phyloP scores from a whole-genome alignment of 2,113 vertebrate species.

The Seriola quinqueradiata region DNA sequence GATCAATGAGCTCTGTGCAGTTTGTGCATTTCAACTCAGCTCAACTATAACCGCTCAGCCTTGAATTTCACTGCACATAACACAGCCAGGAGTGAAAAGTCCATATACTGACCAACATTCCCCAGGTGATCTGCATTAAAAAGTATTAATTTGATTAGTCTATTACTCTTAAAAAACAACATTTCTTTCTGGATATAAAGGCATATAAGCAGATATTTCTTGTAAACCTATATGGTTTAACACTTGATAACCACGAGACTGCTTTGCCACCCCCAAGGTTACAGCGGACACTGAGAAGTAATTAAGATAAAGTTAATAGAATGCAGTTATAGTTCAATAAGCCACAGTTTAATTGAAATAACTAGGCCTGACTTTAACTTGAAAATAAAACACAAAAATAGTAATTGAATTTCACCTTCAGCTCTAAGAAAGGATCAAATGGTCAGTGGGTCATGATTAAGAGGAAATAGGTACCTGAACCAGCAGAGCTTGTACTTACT shows the following conservation, averaged over 20 bases:
- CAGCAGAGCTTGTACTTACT: not conserved
- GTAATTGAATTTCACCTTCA: conserved; percentile 58
- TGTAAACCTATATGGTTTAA: conserved; percentile 51
- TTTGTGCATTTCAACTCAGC: conserved; percentile 38
- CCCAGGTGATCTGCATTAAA: not conserved
- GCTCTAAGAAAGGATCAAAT: conserved; percentile 33
- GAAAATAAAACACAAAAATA: conserved; percentile 63
- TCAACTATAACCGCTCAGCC: conserved; percentile 8
- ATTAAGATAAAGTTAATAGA: conserved; percentile 84
- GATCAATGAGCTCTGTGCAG: conserved; percentile 38
- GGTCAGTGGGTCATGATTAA: conserved; percentile 21
- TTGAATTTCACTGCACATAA: conserved; percentile 22
- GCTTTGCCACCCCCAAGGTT: conserved; percentile 62
- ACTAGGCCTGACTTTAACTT: conserved; percentile 55
- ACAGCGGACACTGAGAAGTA: conserved; percentile 69
- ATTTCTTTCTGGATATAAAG: conserved; percentile 14
- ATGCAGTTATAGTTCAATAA: conserved; percentile 75
- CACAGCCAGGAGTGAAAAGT: not conserved
- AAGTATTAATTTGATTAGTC: conserved; percentile 16
- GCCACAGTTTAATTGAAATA: conserved; percentile 75
- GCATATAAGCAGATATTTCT: conserved; percentile 38
- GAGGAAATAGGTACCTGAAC: conserved; percentile 39
- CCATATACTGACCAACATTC: not conserved
- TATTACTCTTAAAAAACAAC: conserved; percentile 15
- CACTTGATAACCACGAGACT: conserved; percentile 39